Conservation (phyloP, 53 echinoderm and acorn worm genomes). For the Temnopleurus reevesii region DNA sequence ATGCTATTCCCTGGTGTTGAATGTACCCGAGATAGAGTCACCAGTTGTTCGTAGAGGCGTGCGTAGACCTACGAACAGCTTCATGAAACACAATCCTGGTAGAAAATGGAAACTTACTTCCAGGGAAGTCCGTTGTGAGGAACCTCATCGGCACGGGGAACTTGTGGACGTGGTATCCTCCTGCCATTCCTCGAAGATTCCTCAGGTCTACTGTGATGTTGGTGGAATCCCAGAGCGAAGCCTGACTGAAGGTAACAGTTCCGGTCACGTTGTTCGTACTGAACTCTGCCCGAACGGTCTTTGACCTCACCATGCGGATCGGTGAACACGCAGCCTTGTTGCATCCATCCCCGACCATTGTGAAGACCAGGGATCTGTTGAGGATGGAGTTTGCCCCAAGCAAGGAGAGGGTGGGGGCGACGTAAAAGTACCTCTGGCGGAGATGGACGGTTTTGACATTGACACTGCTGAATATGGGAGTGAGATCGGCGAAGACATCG, state of each 20-base stretch:
- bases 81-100: too few species aligned
- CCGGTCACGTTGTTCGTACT: conserved; percentile 75
- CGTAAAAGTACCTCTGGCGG: conserved; percentile 56
- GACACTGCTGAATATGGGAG: conserved; percentile 69
- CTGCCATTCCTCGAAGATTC: conserved; percentile 70
- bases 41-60: too few species aligned
- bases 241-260: conserved; percentile 67
- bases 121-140: conserved; percentile 56
- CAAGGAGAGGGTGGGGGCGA: conserved; percentile 77
- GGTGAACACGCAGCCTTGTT: conserved; percentile 61
- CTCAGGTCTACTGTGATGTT: conserved; percentile 59
- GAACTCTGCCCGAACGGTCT: conserved; percentile 68
- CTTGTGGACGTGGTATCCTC: conserved; percentile 88
- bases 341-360: background rate
- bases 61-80: too few species aligned
- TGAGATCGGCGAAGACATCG: conserved; percentile 26
- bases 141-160: conserved; percentile 78
- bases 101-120: conserved; percentile 44
- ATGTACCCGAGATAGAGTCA: too few species aligned
- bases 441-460: conserved; percentile 67
- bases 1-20: too few species aligned
- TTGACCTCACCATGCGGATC: conserved; percentile 62
- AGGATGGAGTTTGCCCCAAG: conserved; percentile 72
- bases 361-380: conserved; percentile 77
- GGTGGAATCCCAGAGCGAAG: conserved; percentile 78